These are phyloP conservation scores for Ariopsis seemanni DNA, from an alignment of 2,113 vertebrate genomes.

Conservation along the genomic window DNA sequence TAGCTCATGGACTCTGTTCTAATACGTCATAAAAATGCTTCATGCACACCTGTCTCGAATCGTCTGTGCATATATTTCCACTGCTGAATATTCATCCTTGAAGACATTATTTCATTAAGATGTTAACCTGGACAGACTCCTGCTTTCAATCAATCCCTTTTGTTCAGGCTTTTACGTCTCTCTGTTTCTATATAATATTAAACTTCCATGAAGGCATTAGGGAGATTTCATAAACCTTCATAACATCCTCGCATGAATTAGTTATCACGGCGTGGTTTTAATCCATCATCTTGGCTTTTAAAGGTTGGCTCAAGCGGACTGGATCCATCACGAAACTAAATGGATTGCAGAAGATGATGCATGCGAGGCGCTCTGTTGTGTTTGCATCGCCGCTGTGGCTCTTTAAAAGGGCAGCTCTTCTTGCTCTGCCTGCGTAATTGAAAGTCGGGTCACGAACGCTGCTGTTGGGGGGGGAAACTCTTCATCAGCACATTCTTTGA, in stretches of 20 bases:
- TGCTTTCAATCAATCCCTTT: conserved; percentile 15
- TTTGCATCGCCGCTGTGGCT: not conserved
- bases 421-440: conserved; percentile 42
- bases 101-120: conserved; percentile 22
- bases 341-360: conserved; percentile 52
- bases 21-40: not conserved
- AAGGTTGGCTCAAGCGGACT: conserved; percentile 49
- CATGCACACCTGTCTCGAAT: not conserved
- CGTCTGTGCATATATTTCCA: not conserved
- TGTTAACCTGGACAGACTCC: conserved; percentile 6
- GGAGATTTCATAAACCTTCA: conserved; percentile 47
- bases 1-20: conserved; percentile 3
- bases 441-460: conserved; percentile 51
- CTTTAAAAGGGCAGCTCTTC: conserved; percentile 46
- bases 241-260: conserved; percentile 53
- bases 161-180: not conserved
- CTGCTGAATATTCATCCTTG: not conserved
- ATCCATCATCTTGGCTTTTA: conserved; percentile 58
- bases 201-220: conserved; percentile 38
- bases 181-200: conserved; percentile 20
- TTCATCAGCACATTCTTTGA: conserved; percentile 52
- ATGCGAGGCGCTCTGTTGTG: conserved; percentile 18
- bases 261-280: conserved; percentile 41
- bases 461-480: conserved; percentile 44
- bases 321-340: conserved; percentile 50